A percentile compares a stretch with the other conserved stretches of the same genome.
Conservation (phyloP, 2,888 invertebrate species). For the Leptura quadrifasciata region DNA sequence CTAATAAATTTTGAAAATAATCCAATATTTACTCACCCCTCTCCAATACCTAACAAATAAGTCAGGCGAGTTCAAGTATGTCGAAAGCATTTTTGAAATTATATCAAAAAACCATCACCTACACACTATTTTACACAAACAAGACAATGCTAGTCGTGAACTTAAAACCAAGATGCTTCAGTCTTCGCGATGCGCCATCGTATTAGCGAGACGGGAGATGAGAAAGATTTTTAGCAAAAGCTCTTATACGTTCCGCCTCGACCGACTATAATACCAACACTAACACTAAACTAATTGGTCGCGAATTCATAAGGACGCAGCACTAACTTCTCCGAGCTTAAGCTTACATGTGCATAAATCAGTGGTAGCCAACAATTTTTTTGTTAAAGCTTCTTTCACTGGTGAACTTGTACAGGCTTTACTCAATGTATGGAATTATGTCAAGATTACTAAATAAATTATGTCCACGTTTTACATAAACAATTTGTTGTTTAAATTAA, state of each 20-base stretch:
- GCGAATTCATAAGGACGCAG: slow-evolving; percentile 60
- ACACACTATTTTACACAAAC: slow-evolving; percentile 57
- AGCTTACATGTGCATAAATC: slow-evolving; percentile 47
- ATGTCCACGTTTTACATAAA: background rate
- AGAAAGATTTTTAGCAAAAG: slow-evolving; percentile 34
- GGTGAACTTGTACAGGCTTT: background rate
- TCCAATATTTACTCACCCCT: slow-evolving; percentile 58
- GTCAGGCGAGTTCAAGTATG: slow-evolving; percentile 52
- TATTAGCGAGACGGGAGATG: slow-evolving; percentile 4
- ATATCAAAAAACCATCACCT: slow-evolving; percentile 31
- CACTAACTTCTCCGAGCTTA: slow-evolving; percentile 41
- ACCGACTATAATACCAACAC: slow-evolving; percentile 50
- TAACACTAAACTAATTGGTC: slow-evolving; percentile 61
- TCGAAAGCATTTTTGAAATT: slow-evolving; percentile 47
- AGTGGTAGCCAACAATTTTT: slow-evolving; percentile 49
- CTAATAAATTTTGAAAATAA: slow-evolving; percentile 21
- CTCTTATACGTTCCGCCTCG: slow-evolving; percentile 47
- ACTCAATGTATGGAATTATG: background rate
- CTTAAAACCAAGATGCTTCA: slow-evolving; percentile 19
- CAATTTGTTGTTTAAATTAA: background rate
- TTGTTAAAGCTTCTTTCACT: slow-evolving; percentile 7
- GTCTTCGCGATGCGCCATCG: slow-evolving; percentile 29
- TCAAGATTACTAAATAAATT: background rate
- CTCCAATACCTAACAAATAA: slow-evolving; percentile 60
- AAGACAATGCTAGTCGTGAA: slow-evolving; percentile 56